These are phyloP conservation scores for Achroia grisella DNA, from an alignment of 1,140 invertebrate species.

Conservation along the genomic window DNA sequence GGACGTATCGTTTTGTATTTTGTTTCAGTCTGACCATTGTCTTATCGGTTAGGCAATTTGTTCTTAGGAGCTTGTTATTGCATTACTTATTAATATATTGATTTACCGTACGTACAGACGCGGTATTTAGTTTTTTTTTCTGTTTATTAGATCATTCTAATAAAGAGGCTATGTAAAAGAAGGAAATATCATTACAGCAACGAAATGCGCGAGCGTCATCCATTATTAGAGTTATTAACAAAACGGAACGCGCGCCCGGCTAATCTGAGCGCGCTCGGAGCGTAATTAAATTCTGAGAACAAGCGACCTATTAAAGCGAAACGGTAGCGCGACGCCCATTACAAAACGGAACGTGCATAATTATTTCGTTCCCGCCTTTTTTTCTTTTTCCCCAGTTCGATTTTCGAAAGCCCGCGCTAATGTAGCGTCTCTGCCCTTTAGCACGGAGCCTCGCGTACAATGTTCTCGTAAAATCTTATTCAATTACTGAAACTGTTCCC, in stretches of 20 bases:
- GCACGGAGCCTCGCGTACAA: slow-evolving; percentile 65
- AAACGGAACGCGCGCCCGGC: slow-evolving; percentile 54
- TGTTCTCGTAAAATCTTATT: slow-evolving; percentile 69
- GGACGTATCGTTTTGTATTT: slow-evolving; percentile 51
- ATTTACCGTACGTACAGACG: too few relatives aligned
- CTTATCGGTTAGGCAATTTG: slow-evolving; percentile 70
- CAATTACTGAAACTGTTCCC: slow-evolving; percentile 47
- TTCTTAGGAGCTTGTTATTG: slow-evolving; percentile 62
- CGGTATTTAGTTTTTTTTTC: slow-evolving; percentile 4
- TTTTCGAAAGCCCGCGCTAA: slow-evolving; percentile 63
- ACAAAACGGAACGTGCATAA: slow-evolving; percentile 70
- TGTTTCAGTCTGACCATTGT: slow-evolving; percentile 48
- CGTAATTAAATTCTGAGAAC: slow-evolving; percentile 70
- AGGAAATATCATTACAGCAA: slow-evolving; percentile 27
- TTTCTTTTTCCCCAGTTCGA: slow-evolving; percentile 53
- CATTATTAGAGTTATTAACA: slow-evolving; percentile 67
- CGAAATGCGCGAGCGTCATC: slow-evolving; percentile 44
- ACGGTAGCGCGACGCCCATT: slow-evolving; percentile 68
- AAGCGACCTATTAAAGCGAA: slow-evolving; percentile 66
- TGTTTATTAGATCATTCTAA: slow-evolving; percentile 13
- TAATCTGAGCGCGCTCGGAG: slow-evolving; percentile 53
- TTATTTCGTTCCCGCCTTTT: slow-evolving; percentile 71
- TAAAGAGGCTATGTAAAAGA: slow-evolving; percentile 11
- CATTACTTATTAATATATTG: slow-evolving; percentile 59
- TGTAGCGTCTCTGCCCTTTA: slow-evolving; percentile 47